These are phyloP conservation scores for Nesometra sesokonis DNA, from an alignment of 35 echinoderm and acorn worm genomes.

Conservation along the genomic window DNA sequence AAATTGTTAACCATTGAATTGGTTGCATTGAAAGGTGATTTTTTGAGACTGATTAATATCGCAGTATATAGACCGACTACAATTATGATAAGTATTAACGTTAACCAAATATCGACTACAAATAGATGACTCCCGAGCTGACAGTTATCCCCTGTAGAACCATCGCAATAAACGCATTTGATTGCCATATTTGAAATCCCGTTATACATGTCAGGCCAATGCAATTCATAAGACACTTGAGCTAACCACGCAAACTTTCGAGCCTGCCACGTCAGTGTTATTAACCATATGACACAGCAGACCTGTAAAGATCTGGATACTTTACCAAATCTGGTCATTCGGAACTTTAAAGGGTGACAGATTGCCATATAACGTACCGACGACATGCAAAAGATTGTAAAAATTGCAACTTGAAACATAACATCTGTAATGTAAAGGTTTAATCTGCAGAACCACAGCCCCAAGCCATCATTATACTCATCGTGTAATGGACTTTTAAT, in stretches of 20 bases:
- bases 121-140: neutral
- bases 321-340: neutral
- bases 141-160: neutral
- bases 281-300: neutral
- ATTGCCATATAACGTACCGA: neutral
- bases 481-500: neutral
- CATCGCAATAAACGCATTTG: neutral
- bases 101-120: neutral
- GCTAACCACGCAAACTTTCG: neutral
- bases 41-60: neutral
- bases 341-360: neutral
- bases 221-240: neutral
- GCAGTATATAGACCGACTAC: neutral
- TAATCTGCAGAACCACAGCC: neutral
- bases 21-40: neutral
- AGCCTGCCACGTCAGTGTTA: neutral
- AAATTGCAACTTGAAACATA: neutral
- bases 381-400: neutral
- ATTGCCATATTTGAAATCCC: neutral
- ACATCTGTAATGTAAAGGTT: neutral
- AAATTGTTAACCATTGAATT: neutral
- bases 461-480: neutral
- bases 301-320: neutral
- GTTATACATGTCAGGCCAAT: neutral
- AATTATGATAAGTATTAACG: neutral